These are phyloP conservation scores for Odontocolon sp. DNA, from an alignment of 2,888 invertebrate genomes.

Conservation along the genomic window DNA sequence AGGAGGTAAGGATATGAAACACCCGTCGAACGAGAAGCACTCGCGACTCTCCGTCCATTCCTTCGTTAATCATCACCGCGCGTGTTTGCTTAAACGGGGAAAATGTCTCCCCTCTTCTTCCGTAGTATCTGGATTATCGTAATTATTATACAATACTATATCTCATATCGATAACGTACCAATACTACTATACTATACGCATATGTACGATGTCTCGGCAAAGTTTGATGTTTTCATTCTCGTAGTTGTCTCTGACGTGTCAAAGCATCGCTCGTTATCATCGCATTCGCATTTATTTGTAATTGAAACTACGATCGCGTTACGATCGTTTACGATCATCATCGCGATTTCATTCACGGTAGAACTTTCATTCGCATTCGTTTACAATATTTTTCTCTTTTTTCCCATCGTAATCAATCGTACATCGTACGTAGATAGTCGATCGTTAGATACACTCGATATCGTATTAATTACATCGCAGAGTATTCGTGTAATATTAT, in stretches of 20 bases:
- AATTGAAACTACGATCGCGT: neutral
- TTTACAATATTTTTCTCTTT: neutral
- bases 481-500: constrained; percentile 37
- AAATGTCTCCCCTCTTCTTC: constrained; percentile 59
- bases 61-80: constrained; percentile 64
- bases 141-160: constrained; percentile 61
- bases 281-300: constrained; percentile 48
- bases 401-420: constrained; percentile 25
- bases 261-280: constrained; percentile 53
- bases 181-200: constrained; percentile 12
- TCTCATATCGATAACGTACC: constrained; percentile 26
- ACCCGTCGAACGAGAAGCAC: constrained; percentile 78
- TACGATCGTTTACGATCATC: constrained; percentile 44
- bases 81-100: constrained; percentile 64
- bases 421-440: constrained; percentile 64
- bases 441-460: constrained; percentile 65
- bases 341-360: constrained; percentile 19
- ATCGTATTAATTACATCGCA: constrained; percentile 33
- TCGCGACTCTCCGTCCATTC: constrained; percentile 75
- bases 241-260: constrained; percentile 58
- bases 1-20: constrained; percentile 80
- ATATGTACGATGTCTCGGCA: constrained; percentile 42
- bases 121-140: constrained; percentile 66
- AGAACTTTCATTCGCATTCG: neutral
- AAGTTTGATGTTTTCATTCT: constrained; percentile 56